Percentiles rank a stretch among this genome's conserved stretches.
These are phyloP conservation scores for Struthidea cinerea DNA, from an alignment of 2,113 vertebrate species.

Conservation along the genomic window DNA sequence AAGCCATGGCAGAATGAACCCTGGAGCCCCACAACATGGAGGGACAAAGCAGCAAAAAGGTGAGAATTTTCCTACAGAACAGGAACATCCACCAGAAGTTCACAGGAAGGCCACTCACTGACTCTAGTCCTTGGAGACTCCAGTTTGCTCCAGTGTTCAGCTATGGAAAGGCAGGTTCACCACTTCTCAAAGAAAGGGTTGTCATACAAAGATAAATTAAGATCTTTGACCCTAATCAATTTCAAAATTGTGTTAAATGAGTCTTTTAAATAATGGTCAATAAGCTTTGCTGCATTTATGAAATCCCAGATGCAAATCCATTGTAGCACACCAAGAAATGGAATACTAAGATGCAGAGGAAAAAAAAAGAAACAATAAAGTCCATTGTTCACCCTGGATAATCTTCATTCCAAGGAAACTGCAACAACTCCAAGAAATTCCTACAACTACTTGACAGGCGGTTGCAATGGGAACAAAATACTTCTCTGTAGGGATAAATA, in stretches of 20 bases:
- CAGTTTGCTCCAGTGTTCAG: neutral
- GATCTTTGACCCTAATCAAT: neutral
- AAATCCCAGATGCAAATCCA: neutral
- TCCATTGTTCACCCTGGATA: neutral
- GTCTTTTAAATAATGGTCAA: neutral
- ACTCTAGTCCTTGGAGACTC: neutral
- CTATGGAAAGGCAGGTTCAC: neutral
- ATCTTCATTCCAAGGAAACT: conserved; percentile 28
- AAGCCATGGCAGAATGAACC: neutral
- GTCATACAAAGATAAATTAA: neutral
- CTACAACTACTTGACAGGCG: neutral
- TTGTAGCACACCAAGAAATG: neutral
- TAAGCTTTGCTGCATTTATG: neutral
- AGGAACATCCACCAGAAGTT: neutral
- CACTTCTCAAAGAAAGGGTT: neutral
- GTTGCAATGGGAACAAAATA: neutral
- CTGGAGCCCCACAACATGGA: neutral
- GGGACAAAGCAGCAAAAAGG: neutral
- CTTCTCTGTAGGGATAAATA: neutral
- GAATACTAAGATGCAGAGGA: neutral
- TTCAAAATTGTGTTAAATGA: neutral
- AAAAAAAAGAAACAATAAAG: neutral
- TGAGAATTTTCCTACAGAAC: fast-evolving
- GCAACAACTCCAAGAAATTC: conserved; percentile 27
- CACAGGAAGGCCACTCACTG: neutral